Base-by-base conservation (phyloP, 2,113 vertebrate genomes). In the Vulpes ferrilata region DNA sequence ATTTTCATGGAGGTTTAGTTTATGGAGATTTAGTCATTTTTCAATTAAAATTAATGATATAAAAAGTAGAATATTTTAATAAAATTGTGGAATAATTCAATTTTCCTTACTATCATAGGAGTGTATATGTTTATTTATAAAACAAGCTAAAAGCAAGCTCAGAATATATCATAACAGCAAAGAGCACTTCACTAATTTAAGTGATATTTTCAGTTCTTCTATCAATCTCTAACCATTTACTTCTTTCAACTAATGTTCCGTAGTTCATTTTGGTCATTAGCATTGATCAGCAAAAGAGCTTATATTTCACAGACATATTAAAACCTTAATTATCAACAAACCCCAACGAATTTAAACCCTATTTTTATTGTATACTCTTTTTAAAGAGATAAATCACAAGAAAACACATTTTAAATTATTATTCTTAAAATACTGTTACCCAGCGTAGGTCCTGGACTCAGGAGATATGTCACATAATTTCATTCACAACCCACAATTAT, bases 321-420 rank as follows among this genome's bases (percentile, higher is more conserved):
- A 93, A 97, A 93, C 11, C 30, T 74, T 90, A 85, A 93, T 93
- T 97, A 95, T 57, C 53, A 86, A 92, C 5, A 69, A 93, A 32
- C 3, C 12, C 11, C 59, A 92, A 57, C 55, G 65, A 90, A 69
- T 19, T 35, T 51, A 86, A 60, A 59, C 19, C 79, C 51, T 88
- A 53, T 83, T n/a, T 76, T 91, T 25, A 69, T n/a, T 38, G 7
- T 82, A 60, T 0, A 5, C 65, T 38, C 1, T 30, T 87, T 94
- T 95, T 62, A 93, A 93, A 78, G 11, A 85, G 3, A 80, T 16
- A 93, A 86, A 88, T 79, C 23, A 80, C 8, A 67, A 83, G 17
- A 73, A 96, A 91, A n/a, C 3, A 65, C 1, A 32, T 35, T 35
- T 76, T 30, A 55, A 71, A 27, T 81, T 62, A 71, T 43, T 73